These are phyloP conservation scores for Lepidochitona cinerea DNA, from an alignment of 2,888 invertebrate species.

Conservation along the genomic window DNA sequence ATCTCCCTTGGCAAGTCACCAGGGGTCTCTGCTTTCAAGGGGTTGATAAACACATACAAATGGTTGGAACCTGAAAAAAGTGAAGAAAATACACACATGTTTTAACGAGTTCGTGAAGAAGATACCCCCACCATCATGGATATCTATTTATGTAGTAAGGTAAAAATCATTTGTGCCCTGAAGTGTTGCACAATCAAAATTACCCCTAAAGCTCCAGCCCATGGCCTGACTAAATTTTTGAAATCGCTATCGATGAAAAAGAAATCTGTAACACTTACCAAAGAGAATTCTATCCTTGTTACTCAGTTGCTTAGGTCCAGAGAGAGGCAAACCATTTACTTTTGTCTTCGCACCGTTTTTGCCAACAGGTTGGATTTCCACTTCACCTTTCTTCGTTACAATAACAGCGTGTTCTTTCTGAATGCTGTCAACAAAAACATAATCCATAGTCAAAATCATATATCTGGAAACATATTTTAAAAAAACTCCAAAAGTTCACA, in stretches of 20 bases:
- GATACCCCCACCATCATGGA: too few relatives aligned
- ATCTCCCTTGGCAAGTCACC: conserved; percentile 62
- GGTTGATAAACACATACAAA: conserved; percentile 69
- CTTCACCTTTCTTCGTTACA: conserved; percentile 46
- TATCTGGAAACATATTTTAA: too few relatives aligned
- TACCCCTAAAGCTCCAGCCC: too few relatives aligned
- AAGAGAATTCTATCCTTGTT: conserved; percentile 71
- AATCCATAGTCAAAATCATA: too few relatives aligned
- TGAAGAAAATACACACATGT: too few relatives aligned
- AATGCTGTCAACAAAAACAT: conserved; percentile 61
- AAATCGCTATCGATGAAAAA: too few relatives aligned
- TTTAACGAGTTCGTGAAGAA: too few relatives aligned
- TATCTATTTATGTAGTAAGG: too few relatives aligned
- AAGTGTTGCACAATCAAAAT: too few relatives aligned
- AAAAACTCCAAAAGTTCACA: too few relatives aligned
- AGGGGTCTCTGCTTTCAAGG: conserved; percentile 41
- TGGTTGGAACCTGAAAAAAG: conserved; percentile 70
- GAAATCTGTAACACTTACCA: conserved; percentile 53
- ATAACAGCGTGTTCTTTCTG: conserved; percentile 67
- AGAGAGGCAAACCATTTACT: conserved; percentile 69
- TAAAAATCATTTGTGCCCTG: too few relatives aligned
- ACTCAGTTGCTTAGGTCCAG: conserved; percentile 54
- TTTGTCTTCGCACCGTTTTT: conserved; percentile 66
- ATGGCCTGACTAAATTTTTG: too few relatives aligned
- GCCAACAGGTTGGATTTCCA: conserved; percentile 59